phyloP scores from a whole-genome alignment of 2,888 invertebrate genomes.

The Sclerodermus sp. region DNA sequence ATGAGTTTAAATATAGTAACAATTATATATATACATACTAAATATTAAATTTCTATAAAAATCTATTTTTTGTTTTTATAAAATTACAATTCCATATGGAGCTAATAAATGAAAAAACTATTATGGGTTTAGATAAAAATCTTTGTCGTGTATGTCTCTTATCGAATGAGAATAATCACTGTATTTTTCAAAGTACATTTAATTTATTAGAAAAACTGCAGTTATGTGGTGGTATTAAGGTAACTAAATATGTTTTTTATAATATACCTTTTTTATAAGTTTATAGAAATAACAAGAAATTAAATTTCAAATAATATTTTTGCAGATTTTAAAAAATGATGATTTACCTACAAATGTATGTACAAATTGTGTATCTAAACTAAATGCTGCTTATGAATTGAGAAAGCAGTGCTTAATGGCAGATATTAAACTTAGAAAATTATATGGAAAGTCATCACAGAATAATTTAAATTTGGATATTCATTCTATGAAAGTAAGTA shows the following conservation, averaged over 20 bases:
- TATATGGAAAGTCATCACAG: slow-evolving; percentile 26
- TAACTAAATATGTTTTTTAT: slow-evolving; percentile 15
- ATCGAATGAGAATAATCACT: slow-evolving; percentile 32
- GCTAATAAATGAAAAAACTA: no score
- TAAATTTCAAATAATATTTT: no score
- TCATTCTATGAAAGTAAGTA: slow-evolving; percentile 16
- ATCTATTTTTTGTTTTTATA: no score
- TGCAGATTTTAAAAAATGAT: slow-evolving; percentile 38
- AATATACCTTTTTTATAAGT: no score
- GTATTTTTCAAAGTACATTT: slow-evolving; percentile 30
- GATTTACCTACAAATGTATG: slow-evolving; percentile 44
- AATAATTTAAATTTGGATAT: not conserved
- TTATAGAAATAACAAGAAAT: no score
- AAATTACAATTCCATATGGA: no score
- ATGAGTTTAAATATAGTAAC: no score
- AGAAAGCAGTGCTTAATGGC: slow-evolving; percentile 41
- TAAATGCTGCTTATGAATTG: slow-evolving; percentile 39
- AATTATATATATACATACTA: no score
- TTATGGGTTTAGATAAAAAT: no score
- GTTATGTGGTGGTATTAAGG: slow-evolving; percentile 44
- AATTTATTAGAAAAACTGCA: slow-evolving; percentile 33
- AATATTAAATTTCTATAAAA: no score
- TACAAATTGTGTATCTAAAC: slow-evolving; percentile 31
- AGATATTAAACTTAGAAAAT: slow-evolving; percentile 34
- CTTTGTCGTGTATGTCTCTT: slow-evolving; percentile 42